Base-by-base conservation (phyloP, 2,797 vertebrate genomes). In the Eutrigla gurnardus region DNA sequence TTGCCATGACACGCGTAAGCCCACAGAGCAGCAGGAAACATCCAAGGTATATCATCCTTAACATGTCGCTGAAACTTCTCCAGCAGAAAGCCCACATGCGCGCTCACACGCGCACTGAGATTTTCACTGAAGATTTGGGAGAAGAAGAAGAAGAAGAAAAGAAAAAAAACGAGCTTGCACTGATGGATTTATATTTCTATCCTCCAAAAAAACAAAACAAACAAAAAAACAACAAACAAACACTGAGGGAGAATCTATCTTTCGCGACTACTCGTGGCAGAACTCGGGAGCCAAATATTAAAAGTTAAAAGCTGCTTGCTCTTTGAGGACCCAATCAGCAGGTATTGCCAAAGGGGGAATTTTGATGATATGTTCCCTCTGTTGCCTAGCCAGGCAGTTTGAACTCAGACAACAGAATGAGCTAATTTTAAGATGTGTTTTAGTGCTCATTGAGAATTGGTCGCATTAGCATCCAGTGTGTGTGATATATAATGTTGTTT, bases 21-120 rank as follows among this genome's bases (percentile, higher is more conserved):
- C 96, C 95, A 92, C 93, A 96, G 84, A 98, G 94, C 92, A 97
- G 83, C 89, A 98, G 95, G 93, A 97, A 95, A 96, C 96, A 97
- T 96, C 96, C 95, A 93, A 96, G 92, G 91, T 89, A 94, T 93
- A 96, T 95, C 98, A 98, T 98, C 95, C 93, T 95, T 89, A 92
- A 94, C 92, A 88, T 92, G 92, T 92, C 84, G 83, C 84, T 68
- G 88, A 92, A 91, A 90, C 86, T 85, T 90, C 86, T 91, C 88
- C 85, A 78, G 87, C 74, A 81, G 70, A 89, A 84, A 65, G 80
- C 84, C 80, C 86, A 77, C 90, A 83, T 89, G 88, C 93, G 82
- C 89, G 87, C 90, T 73, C 86, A 76, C 49, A 86, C 87, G 90
- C 93, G 91, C 93, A 91, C 90, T 67, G 63, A 75, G 84, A 74